Conservation (phyloP, 2,113 vertebrate genomes). For the Romanogobio albipinnatus region DNA sequence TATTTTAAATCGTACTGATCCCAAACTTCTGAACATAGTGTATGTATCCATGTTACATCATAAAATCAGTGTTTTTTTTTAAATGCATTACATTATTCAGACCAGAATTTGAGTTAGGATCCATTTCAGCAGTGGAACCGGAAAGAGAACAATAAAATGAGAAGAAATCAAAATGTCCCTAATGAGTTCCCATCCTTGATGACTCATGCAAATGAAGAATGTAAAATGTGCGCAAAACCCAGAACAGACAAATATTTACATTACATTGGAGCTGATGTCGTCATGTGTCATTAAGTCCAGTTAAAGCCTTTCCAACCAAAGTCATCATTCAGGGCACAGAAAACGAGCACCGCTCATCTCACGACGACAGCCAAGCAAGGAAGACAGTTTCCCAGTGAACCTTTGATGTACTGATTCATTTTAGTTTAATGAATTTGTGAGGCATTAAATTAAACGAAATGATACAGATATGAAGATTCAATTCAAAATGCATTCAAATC, state of each 20-base stretch:
- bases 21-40: neutral
- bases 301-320: conserved; percentile 76
- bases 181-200: conserved; percentile 69
- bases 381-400: conserved; percentile 34
- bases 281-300: conserved; percentile 85
- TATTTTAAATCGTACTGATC: neutral
- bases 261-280: conserved; percentile 80
- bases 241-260: conserved; percentile 80
- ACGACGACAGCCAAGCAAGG: conserved; percentile 33
- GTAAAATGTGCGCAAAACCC: conserved; percentile 77
- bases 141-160: conserved; percentile 62
- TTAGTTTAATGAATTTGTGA: conserved; percentile 10
- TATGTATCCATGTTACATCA: neutral
- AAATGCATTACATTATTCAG: neutral
- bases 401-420: conserved; percentile 38
- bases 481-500: neutral
- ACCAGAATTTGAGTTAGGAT: neutral
- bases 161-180: conserved; percentile 65
- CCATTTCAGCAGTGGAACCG: conserved; percentile 56
- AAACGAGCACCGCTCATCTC: conserved; percentile 79
- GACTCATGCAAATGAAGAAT: conserved; percentile 63
- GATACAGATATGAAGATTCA: neutral
- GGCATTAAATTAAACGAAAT: neutral
- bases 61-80: neutral
- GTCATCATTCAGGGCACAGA: conserved; percentile 67